These are phyloP conservation scores for Gymnoscelis rufifasciata DNA, from an alignment of 2,888 invertebrate genomes.

Conservation along the genomic window DNA sequence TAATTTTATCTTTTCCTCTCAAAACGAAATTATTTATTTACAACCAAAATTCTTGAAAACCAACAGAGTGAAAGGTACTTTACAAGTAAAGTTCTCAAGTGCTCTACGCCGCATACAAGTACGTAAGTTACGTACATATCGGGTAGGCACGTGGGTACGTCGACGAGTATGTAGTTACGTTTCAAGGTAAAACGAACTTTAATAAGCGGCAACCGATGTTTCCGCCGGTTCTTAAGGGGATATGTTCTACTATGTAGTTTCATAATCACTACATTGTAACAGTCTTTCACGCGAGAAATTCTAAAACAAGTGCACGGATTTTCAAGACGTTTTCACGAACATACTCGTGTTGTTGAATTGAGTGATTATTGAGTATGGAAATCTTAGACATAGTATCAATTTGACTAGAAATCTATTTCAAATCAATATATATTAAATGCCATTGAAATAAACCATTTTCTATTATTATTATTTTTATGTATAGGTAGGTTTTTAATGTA, in stretches of 20 bases:
- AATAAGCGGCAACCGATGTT: conserved; percentile 58
- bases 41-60: conserved; percentile 11
- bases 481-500: too few species aligned
- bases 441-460: too few species aligned
- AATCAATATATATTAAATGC: too few species aligned
- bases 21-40: conserved; percentile 8
- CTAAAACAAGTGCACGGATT: too few species aligned
- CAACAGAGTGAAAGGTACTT: conserved; percentile 25
- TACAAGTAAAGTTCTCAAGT: conserved; percentile 28
- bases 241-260: background rate
- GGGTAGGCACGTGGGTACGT: background rate
- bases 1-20: background rate
- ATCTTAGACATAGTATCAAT: too few species aligned
- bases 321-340: too few species aligned
- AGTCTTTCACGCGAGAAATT: too few species aligned
- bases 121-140: conserved; percentile 8
- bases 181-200: conserved; percentile 51
- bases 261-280: background rate
- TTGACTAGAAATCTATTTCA: too few species aligned
- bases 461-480: too few species aligned
- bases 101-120: conserved; percentile 24
- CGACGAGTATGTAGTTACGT: conserved; percentile 18
- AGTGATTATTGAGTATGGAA: too few species aligned
- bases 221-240: conserved; percentile 37
- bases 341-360: too few species aligned